Evolutionary conservation across 2,113 vertebrate genomes (phyloP).

Genomic region (Poecile atricapillus): DNA sequence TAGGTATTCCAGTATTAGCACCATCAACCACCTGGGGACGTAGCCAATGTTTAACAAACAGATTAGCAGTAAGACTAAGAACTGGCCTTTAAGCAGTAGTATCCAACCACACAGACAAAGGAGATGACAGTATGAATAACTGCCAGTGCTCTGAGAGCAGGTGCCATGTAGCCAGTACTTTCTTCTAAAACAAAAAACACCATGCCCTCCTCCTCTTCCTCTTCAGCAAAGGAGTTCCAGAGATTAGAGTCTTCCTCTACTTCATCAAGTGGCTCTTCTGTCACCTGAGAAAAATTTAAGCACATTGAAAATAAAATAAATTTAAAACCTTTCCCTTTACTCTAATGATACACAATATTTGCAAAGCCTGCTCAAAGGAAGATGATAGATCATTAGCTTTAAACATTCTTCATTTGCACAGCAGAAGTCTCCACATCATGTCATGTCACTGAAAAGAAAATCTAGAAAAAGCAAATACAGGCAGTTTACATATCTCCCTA

Average conservation of each 20-base stretch:
- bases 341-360: neutral
- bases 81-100: conserved; percentile 94
- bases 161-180: conserved; percentile 97
- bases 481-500: neutral
- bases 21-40: neutral
- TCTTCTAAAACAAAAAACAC: conserved; percentile 97
- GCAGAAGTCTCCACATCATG: neutral
- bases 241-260: conserved; percentile 78
- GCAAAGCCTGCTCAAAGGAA: neutral
- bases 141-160: conserved; percentile 86
- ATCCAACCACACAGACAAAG: conserved; percentile 94
- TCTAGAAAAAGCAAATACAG: neutral
- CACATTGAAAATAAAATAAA: neutral
- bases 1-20: neutral
- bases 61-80: neutral
- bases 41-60: neutral
- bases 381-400: neutral
- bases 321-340: neutral
- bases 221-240: conserved; percentile 87
- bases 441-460: neutral
- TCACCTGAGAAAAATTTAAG: conserved; percentile 79
- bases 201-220: conserved; percentile 83
- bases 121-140: conserved; percentile 94
- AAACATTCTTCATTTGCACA: neutral
- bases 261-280: conserved; percentile 89